Evolutionary conservation across 1,140 invertebrate genomes (phyloP), one percentile per base, ranked within the genome.

Genomic region (Macrobrachium rosenbergii): DNA sequence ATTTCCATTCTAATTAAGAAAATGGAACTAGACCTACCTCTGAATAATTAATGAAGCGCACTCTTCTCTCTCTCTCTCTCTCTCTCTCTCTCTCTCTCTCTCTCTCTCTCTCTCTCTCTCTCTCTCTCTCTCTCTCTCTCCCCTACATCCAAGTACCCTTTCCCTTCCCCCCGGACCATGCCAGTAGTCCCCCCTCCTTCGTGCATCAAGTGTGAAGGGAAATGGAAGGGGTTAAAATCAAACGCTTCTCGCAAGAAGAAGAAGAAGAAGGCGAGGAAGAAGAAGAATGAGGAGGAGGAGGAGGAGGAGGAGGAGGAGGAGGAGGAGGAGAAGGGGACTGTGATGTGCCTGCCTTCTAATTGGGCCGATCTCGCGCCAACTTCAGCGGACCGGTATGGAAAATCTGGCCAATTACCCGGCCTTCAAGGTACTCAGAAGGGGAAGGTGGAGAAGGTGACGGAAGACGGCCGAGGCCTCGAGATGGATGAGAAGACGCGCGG

Each of bases 381-480:
- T 83, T 83, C 82, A 83, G 82, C 82, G 82, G 81, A 83, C 82
- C 82, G 69, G 82, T 72, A 75, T 52, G 81, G 81, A 82, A 82
- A 82, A 82, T 82, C 82, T 67, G 82, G 67, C 82, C 73, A 75
- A 75, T 83, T 75, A 45, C 69, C 52, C 82, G 75, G 59, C 82
- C 69, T 83, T 72, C 52, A 60, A 73, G 69, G 82, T 59, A 37
- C 45, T 58, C 45, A 17, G 43, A 72, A 7, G 64, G 19, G 58
- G 64, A 21, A 23, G 43, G 69, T 10, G 43, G 23, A 21, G 72
- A 58, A 2, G 64, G 43, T 2, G 21, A 17, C 43, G 16, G 21
- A 21, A 59, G 21, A 37, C 28, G 21, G 45, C 16, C 28, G 28
- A 10, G 16, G 62, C 8, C 21, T 10, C 43, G 28, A 59, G n/a